Conservation (phyloP, 2,797 vertebrate genomes). For the Rhabdomys pumilio region DNA sequence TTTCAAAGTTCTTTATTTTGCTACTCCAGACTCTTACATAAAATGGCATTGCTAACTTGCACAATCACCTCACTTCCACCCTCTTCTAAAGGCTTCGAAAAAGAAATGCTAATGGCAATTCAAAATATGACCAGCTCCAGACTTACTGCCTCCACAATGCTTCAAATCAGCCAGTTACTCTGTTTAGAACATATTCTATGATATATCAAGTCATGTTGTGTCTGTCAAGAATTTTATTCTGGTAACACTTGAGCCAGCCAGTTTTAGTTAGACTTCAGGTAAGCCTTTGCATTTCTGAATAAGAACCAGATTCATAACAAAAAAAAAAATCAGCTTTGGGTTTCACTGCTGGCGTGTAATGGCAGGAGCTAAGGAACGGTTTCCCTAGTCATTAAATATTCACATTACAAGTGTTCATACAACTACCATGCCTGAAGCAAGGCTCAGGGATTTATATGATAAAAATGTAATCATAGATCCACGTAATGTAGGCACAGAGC, state of each 20-base stretch:
- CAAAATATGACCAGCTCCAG: constrained; percentile 55
- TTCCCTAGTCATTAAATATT: constrained; percentile 52
- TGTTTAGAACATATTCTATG: constrained; percentile 71
- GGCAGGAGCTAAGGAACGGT: constrained; percentile 55
- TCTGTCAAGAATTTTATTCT: constrained; percentile 77
- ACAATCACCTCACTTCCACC: constrained; percentile 47
- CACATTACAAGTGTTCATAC: constrained; percentile 50
- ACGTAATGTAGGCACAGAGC: neutral
- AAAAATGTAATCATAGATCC: neutral
- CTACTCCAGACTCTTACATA: constrained; percentile 6
- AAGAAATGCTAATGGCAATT: constrained; percentile 49
- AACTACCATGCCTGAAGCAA: constrained; percentile 36
- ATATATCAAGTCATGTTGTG: constrained; percentile 56
- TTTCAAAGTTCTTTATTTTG: constrained; percentile 25
- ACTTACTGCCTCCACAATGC: neutral
- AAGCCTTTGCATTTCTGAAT: constrained; percentile 65
- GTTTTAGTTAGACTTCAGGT: constrained; percentile 61
- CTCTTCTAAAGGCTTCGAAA: constrained; percentile 52
- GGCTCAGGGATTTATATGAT: neutral
- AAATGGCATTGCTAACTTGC: neutral
- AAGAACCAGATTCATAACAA: constrained; percentile 56
- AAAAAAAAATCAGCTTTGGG: constrained; percentile 58
- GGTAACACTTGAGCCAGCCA: constrained; percentile 71
- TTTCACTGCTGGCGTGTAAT: constrained; percentile 54
- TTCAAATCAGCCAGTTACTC: constrained; percentile 43